These are phyloP conservation scores for Molossus molossus DNA, from an alignment of 2,797 vertebrate species.

Conservation along the genomic window DNA sequence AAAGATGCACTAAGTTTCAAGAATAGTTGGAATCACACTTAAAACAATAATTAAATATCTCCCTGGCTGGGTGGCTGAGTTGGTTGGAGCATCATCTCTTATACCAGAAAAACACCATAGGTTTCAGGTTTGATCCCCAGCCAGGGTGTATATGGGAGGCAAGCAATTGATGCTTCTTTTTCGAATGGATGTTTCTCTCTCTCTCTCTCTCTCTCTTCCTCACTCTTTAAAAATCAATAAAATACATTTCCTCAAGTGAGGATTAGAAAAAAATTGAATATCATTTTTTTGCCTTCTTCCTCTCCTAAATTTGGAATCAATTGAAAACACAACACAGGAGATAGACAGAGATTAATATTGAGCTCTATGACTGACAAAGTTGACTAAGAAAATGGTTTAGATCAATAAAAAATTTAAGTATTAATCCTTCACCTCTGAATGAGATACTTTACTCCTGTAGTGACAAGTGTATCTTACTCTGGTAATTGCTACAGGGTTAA, in stretches of 20 bases:
- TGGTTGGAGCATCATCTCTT: too few relatives aligned
- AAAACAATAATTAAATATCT: not conserved
- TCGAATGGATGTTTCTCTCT: too few relatives aligned
- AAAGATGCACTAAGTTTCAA: conserved; percentile 33
- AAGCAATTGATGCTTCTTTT: too few relatives aligned
- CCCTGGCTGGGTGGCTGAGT: too few relatives aligned
- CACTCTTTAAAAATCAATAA: too few relatives aligned
- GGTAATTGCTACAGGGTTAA: not conserved
- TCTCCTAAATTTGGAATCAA: conserved; percentile 37
- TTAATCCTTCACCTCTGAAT: not conserved
- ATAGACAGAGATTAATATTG: not conserved
- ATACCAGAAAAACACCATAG: too few relatives aligned
- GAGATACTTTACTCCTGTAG: not conserved
- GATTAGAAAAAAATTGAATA: too few relatives aligned
- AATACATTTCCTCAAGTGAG: too few relatives aligned
- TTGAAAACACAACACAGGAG: not conserved
- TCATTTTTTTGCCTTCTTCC: not conserved
- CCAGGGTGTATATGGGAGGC: too few relatives aligned
- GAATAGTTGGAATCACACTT: not conserved
- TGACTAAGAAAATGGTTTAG: not conserved
- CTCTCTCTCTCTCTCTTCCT: too few relatives aligned
- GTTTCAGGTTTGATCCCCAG: too few relatives aligned
- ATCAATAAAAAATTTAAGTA: not conserved
- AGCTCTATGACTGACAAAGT: conserved; percentile 10
- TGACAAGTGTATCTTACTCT: not conserved